Conservation (phyloP, 2,888 invertebrate genomes). For the Trichopria drosophilae region DNA sequence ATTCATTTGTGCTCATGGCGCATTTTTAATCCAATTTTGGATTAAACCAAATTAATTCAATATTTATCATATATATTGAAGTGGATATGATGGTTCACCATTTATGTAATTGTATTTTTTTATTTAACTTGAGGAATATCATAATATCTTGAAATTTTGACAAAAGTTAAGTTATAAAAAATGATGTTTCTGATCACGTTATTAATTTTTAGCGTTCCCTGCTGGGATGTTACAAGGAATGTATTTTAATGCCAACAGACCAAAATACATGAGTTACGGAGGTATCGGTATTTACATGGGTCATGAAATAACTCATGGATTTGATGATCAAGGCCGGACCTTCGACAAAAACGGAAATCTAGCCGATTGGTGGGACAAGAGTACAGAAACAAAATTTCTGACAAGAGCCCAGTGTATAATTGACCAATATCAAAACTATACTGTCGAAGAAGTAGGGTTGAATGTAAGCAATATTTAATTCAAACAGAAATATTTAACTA, state of each 20-base stretch:
- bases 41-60: too few relatives aligned
- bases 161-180: too few relatives aligned
- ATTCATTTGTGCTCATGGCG: too few relatives aligned
- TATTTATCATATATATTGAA: too few relatives aligned
- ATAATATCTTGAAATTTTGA: too few relatives aligned
- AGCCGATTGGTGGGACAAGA: slow-evolving; percentile 87
- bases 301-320: slow-evolving; percentile 88
- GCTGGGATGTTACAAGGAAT: slow-evolving; percentile 90
- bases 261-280: slow-evolving; percentile 88
- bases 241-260: slow-evolving; percentile 85
- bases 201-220: slow-evolving; percentile 76
- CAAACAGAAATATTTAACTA: too few relatives aligned
- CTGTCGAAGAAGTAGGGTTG: slow-evolving; percentile 73
- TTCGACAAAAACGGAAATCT: slow-evolving; percentile 90
- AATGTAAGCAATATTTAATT: slow-evolving; percentile 65
- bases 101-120: too few relatives aligned
- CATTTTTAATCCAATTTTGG: too few relatives aligned
- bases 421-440: slow-evolving; percentile 89
- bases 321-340: slow-evolving; percentile 84
- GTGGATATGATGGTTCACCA: too few relatives aligned
- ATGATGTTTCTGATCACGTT: too few relatives aligned
- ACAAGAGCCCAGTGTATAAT: slow-evolving; percentile 87
- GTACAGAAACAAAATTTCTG: slow-evolving; percentile 79
- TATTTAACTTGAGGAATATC: too few relatives aligned
- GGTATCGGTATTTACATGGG: slow-evolving; percentile 89